Evolutionary conservation across 2,888 invertebrate genomes (phyloP), one percentile per base, ranked within the genome.

Genomic region (Eupithecia abbreviata): DNA sequence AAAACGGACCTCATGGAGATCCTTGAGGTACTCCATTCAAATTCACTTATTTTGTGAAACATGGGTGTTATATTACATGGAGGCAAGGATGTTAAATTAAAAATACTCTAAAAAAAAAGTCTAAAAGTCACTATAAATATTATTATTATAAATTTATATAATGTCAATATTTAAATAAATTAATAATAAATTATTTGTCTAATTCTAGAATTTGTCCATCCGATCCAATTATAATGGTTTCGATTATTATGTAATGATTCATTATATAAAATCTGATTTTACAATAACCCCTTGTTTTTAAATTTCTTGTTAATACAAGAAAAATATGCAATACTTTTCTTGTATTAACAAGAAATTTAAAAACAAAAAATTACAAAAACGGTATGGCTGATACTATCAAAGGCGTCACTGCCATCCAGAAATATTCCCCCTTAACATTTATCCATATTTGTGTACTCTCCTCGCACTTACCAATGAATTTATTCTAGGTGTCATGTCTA

Each of bases 401-500:
- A 62, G 12, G 30, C 62, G 12, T 30, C 10, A 30, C 62, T 12
- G 62, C 6, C 30, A 62, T 62, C 30, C 62, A 58, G 30, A 62
- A 62, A 12, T 4, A 62, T 12, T 18, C 42, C 42, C 13, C 18
- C 18, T 7, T n/a, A 3, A 49, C 13, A 55, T n/a, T 55, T 55
- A n/a, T 5, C n/a, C n/a, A 6, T n/a, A 51, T 51, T 51, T 51
- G 15, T 51, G 15, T 51, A 51, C n/a, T 51, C 51, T n/a, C 51
- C n/a, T 51, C n/a, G 51, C 51, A 51, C n/a, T 51, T 51, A 51
- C n/a, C n/a, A 51, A 51, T 66, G 1, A 42, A 41, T 49, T 4
- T 74, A n/a, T 75, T n/a, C n/a, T 91, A 96, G 98, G 97, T 98
- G 18, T 97, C 98, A 88, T 98, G 98, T 88, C 94, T 99, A 86